These are phyloP conservation scores for Fopius arisanus DNA, from an alignment of 1,140 invertebrate species.

Conservation along the genomic window DNA sequence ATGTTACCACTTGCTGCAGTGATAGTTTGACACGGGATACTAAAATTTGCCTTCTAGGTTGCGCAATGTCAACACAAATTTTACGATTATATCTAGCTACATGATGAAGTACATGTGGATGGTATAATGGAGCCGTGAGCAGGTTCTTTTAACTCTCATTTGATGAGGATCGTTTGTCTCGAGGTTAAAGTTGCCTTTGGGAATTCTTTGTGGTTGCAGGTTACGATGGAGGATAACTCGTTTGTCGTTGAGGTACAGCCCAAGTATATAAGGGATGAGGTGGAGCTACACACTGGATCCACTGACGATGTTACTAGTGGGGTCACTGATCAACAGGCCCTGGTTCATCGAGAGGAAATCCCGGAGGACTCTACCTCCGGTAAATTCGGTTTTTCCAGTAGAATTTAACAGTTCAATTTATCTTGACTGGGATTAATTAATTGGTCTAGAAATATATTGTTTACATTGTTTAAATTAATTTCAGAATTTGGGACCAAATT, in stretches of 20 bases:
- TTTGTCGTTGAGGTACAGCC: constrained; percentile 76
- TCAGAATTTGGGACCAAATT: constrained; percentile 57
- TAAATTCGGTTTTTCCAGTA: constrained; percentile 34
- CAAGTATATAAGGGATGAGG: constrained; percentile 48
- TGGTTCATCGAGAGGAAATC: constrained; percentile 65
- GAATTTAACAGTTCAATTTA: neutral
- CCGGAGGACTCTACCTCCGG: constrained; percentile 50
- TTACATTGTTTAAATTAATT: constrained; percentile 27
- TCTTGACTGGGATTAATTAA: neutral
- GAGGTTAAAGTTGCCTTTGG: neutral
- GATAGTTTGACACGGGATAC: neutral
- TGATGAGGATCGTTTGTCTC: constrained; percentile 17
- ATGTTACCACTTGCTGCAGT: neutral
- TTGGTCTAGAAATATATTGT: neutral
- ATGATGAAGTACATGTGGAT: neutral
- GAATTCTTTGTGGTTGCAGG: constrained; percentile 42
- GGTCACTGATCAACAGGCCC: constrained; percentile 65
- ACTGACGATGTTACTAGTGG: constrained; percentile 46
- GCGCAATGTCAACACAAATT: neutral
- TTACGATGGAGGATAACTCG: constrained; percentile 64
- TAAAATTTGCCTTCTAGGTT: neutral
- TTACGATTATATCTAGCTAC: neutral
- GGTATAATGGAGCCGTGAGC: neutral
- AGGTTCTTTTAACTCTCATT: constrained; percentile 9
- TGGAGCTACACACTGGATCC: constrained; percentile 45